These are phyloP conservation scores for Odocoileus virginianus DNA, from an alignment of 2,113 vertebrate species.

Conservation along the genomic window DNA sequence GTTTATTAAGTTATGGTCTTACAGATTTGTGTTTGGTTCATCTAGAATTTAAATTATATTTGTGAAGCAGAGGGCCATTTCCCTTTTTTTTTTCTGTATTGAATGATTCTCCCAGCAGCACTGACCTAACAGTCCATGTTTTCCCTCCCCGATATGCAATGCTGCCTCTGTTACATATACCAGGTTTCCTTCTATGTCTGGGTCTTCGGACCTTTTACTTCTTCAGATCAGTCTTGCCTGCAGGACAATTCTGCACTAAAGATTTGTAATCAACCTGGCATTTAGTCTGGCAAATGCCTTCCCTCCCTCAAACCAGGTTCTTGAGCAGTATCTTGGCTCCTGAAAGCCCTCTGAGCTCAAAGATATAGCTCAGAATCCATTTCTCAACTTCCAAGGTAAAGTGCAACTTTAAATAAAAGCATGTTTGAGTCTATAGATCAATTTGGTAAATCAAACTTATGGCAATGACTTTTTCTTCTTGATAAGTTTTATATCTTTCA, in stretches of 20 bases:
- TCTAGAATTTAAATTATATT: neutral
- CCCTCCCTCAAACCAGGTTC: neutral
- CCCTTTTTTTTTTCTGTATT: neutral
- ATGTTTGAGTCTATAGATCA: neutral
- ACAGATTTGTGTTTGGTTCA: neutral
- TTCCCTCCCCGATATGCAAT: neutral
- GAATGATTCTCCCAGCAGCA: neutral
- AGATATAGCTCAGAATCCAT: neutral
- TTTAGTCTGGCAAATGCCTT: neutral
- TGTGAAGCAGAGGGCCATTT: neutral
- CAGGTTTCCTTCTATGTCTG: neutral
- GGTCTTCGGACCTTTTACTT: neutral
- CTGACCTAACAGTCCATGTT: neutral
- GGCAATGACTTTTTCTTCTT: neutral
- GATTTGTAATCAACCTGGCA: neutral
- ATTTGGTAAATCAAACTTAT: neutral
- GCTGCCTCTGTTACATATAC: neutral
- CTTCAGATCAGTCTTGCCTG: neutral
- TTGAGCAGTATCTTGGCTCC: neutral
- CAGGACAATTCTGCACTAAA: neutral
- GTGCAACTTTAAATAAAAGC: constrained; percentile 3
- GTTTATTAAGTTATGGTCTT: neutral
- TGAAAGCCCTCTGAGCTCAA: neutral
- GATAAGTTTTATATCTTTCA: neutral
- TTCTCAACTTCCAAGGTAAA: neutral